These are phyloP conservation scores for Polyergus mexicanus DNA, from an alignment of 1,140 invertebrate species.

Conservation along the genomic window DNA sequence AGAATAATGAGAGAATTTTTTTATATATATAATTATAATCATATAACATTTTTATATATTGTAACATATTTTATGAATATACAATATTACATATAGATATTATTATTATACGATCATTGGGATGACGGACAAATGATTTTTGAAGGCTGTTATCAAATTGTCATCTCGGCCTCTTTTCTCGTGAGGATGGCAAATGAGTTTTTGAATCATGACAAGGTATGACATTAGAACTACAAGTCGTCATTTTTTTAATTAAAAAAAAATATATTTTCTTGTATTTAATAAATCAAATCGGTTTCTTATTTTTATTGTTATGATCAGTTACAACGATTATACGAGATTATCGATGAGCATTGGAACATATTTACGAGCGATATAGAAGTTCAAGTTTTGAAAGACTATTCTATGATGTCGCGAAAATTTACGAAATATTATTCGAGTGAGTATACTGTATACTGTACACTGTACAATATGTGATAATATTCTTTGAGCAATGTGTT, in stretches of 20 bases:
- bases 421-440: constrained; percentile 29
- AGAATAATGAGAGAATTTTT: no score
- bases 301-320: constrained; percentile 4
- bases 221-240: not conserved
- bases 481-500: no score
- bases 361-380: constrained; percentile 36
- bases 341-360: constrained; percentile 28
- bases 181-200: not conserved
- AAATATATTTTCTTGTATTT: not conserved
- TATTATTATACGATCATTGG: constrained; percentile 17
- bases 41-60: not conserved
- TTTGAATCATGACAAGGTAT: not conserved
- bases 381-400: constrained; percentile 15
- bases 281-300: constrained; percentile 18
- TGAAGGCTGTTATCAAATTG: constrained; percentile 10
- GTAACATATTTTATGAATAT: constrained; percentile 7
- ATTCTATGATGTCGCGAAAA: constrained; percentile 11
- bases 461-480: no score
- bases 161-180: not conserved
- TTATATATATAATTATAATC: not conserved
- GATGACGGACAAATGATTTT: not conserved
- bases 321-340: constrained; percentile 15
- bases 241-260: not conserved
- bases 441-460: constrained; percentile 16
- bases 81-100: not conserved